Percentiles rank a stretch among this genome's conserved stretches.
These are phyloP conservation scores for Mycetomoellerius zeteki DNA, from an alignment of 1,140 invertebrate genomes.

Conservation along the genomic window DNA sequence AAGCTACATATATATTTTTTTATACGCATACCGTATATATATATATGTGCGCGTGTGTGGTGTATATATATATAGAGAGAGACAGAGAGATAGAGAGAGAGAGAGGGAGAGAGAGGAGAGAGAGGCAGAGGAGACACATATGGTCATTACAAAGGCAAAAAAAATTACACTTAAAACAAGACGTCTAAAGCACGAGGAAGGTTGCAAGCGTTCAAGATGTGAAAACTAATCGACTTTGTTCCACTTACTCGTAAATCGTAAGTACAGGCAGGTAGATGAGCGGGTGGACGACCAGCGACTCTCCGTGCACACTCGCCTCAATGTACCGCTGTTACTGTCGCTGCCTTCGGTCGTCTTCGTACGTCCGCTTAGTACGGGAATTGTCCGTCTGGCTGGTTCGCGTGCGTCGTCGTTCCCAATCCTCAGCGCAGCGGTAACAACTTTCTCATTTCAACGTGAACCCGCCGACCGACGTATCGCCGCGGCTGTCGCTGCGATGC, in stretches of 20 bases:
- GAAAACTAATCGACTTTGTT: slow-evolving; percentile 9
- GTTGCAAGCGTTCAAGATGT: neutral
- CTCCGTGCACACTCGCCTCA: slow-evolving; percentile 61
- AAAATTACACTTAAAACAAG: neutral
- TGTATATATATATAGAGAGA: neutral
- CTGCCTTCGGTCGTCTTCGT: slow-evolving; percentile 54
- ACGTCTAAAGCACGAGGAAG: neutral
- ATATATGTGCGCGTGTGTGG: neutral
- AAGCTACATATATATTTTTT: neutral
- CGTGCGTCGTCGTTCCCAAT: slow-evolving; percentile 73
- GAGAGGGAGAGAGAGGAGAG: neutral
- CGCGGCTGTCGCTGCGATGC: slow-evolving; percentile 45
- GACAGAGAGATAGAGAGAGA: neutral
- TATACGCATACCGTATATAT: neutral
- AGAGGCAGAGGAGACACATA: slow-evolving; percentile 14
- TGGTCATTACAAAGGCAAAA: neutral
- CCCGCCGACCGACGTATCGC: slow-evolving; percentile 33
- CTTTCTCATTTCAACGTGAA: slow-evolving; percentile 82
- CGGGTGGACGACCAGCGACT: slow-evolving; percentile 7
- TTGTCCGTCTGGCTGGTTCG: slow-evolving; percentile 72
- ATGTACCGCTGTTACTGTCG: slow-evolving; percentile 72
- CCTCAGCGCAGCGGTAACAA: slow-evolving; percentile 74
- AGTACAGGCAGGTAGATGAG: slow-evolving; percentile 14
- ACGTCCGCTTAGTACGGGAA: slow-evolving; percentile 71
- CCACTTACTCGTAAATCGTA: slow-evolving; percentile 68